Base-by-base conservation (phyloP, 2,797 vertebrate species). In the Malacoctenus gilli region DNA sequence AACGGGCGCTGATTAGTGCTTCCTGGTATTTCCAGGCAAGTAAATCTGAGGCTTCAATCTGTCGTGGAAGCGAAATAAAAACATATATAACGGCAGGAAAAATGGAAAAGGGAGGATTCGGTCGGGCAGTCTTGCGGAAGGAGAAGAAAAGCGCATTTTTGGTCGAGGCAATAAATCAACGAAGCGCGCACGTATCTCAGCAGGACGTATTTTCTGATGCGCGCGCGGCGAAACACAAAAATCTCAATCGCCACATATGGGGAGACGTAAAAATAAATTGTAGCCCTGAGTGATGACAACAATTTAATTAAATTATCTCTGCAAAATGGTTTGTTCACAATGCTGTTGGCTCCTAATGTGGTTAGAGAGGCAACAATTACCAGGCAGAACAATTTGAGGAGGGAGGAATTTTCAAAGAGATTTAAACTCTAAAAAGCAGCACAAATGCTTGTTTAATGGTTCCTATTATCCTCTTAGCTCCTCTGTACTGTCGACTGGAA, bases 1-100 rank as follows among this genome's bases (percentile, higher is more conserved):
- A 72, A 57, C 12, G 28, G 10, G 10, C 6, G 36, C 28, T 58
- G 35, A 67, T 69, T 11, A 41, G 32, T 13, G 21, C 11, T 52
- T 44, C 58, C 9, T 20, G 16, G 31, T 4, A 31, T 74, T 56
- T 58, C 59, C 21, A 42, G 41, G 15, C 0, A 11, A 9, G 31
- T 51, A n/a, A 43, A 58, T 3, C 28, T 5, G 8, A 46, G 11
- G 43, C 19, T 48, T 59, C 5, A 22, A 28, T 19, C n/a, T 15
- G 25, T 28, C 6, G 22, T 0, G n/a, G n/a, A n/a, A n/a, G 39
- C 4, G 16, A 21, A 53, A 20, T 28, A 50, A 32, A 14, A 39
- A 34, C 9, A 16, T 1, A 28, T 8, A 6, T 6, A 47, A 47
- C 23, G 35, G 22, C 10, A 23, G 0, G 11, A 64, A n/a, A 57